These are phyloP conservation scores for Percopsis transmontana DNA, from an alignment of 2,113 vertebrate genomes.

Conservation along the genomic window DNA sequence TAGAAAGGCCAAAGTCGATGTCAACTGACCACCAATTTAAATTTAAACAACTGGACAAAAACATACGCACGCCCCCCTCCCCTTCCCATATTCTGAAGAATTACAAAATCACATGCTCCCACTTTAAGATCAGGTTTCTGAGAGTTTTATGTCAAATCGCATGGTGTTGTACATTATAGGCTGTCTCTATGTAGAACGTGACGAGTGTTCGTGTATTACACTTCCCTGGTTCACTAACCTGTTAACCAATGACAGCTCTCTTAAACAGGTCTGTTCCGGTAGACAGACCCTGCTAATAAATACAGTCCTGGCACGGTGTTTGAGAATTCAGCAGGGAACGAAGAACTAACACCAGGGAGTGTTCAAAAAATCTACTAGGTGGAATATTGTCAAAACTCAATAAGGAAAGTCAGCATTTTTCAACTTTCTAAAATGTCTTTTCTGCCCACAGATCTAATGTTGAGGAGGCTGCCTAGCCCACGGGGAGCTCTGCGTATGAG, in stretches of 20 bases:
- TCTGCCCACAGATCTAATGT: slow-evolving; percentile 19
- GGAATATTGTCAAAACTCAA: slow-evolving; percentile 21
- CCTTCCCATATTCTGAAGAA: too few species aligned
- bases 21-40: background rate
- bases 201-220: background rate
- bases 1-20: background rate
- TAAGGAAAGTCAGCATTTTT: background rate
- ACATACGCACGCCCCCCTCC: too few species aligned
- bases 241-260: background rate
- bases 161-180: background rate
- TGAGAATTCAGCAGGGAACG: slow-evolving; percentile 1
- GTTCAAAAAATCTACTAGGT: background rate
- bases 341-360: background rate
- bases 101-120: too few species aligned
- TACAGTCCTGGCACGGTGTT: background rate
- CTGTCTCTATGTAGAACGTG: background rate
- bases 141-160: too few species aligned
- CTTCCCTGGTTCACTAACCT: background rate
- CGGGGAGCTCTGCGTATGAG: slow-evolving; percentile 21
- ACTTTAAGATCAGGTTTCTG: too few species aligned
- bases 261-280: background rate
- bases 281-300: background rate
- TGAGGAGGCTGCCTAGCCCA: slow-evolving; percentile 13
- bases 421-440: slow-evolving; percentile 6
- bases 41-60: too few species aligned